Conservation (phyloP, 2,797 vertebrate genomes). For the Parauchenoglanis ngamensis region DNA sequence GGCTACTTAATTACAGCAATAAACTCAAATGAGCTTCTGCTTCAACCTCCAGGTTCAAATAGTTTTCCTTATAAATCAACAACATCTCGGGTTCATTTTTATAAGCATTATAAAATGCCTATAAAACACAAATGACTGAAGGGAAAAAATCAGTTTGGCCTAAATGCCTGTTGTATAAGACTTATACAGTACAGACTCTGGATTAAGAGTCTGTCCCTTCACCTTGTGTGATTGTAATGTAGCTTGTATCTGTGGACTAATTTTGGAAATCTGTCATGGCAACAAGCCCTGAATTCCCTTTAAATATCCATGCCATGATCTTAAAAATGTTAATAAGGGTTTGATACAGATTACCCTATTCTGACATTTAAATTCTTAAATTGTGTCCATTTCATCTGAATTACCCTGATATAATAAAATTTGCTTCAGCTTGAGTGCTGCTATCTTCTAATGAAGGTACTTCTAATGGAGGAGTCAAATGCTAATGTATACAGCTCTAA, state of each 20-base stretch:
- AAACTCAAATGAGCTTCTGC: slow-evolving; percentile 13
- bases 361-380: slow-evolving; percentile 20
- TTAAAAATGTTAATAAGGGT: not conserved
- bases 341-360: not conserved
- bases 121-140: not conserved
- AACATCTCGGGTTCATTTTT: not conserved
- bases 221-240: not conserved
- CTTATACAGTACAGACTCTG: not conserved
- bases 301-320: not conserved
- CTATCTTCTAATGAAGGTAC: not conserved
- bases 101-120: not conserved
- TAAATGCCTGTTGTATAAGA: not conserved
- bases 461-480: not conserved
- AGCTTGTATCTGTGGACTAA: not conserved
- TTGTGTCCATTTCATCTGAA: slow-evolving; percentile 21
- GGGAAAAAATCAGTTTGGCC: not conserved
- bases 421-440: not conserved
- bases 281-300: not conserved
- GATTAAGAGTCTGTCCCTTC: slow-evolving; percentile 1
- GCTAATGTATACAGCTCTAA: not conserved
- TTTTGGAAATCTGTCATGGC: not conserved
- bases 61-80: not conserved
- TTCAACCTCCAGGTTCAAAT: not conserved
- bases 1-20: slow-evolving; percentile 21
- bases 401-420: not conserved